Evolutionary conservation across 2,888 invertebrate genomes (phyloP).

Genomic region (Monochamus alternatus): DNA sequence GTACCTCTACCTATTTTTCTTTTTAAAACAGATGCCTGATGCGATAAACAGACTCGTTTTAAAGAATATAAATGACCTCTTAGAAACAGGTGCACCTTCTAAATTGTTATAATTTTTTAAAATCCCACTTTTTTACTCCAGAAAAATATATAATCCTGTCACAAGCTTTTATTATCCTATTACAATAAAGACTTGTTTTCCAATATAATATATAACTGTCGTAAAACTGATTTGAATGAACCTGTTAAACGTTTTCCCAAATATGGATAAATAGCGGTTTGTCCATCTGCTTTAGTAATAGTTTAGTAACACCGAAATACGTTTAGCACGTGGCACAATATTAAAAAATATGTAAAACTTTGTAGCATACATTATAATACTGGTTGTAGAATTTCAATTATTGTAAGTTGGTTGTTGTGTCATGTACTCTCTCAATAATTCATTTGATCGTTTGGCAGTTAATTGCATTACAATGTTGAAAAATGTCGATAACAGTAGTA

Average conservation of each 20-base stretch:
- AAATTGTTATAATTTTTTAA: neutral
- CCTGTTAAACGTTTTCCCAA: neutral
- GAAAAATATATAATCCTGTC: neutral
- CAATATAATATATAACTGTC: neutral
- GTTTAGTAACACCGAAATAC: neutral
- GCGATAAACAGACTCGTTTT: neutral
- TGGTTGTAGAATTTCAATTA: neutral
- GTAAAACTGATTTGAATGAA: neutral
- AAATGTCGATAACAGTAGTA: no score
- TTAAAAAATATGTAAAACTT: neutral
- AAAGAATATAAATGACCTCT: neutral
- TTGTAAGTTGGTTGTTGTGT: neutral
- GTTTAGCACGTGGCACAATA: neutral
- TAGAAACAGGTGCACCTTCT: neutral
- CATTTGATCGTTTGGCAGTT: neutral
- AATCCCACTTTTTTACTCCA: neutral
- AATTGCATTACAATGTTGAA: no score
- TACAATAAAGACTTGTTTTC: neutral
- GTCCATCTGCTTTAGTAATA: slow-evolving; percentile 3
- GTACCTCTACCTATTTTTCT: no score
- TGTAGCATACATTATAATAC: neutral
- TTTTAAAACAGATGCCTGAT: no score
- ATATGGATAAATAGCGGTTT: neutral
- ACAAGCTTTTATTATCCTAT: neutral
- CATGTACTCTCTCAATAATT: neutral